Evolutionary conservation across 1,140 invertebrate genomes (phyloP).

Genomic region (Platorchestia sp.): DNA sequence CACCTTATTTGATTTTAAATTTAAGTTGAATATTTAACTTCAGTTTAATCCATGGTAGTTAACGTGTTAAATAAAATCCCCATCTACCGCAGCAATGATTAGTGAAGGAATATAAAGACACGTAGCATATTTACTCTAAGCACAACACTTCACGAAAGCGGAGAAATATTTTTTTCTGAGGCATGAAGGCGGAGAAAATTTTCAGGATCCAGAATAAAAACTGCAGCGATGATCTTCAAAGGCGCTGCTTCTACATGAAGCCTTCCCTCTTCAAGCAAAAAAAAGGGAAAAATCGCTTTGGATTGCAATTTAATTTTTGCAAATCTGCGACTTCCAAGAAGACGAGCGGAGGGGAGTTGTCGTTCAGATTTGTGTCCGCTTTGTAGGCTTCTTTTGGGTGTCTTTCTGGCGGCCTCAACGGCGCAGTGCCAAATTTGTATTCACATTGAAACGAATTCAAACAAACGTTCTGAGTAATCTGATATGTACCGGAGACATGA

Average conservation of each 20-base stretch:
- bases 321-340: not conserved
- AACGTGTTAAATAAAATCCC: too few species aligned
- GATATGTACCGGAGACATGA: too few species aligned
- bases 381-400: not conserved
- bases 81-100: too few species aligned
- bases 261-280: not conserved
- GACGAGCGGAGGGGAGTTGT: not conserved
- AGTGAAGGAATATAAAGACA: too few species aligned
- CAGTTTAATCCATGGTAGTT: too few species aligned
- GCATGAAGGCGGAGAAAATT: not conserved
- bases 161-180: too few species aligned
- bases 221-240: not conserved
- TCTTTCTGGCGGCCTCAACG: not conserved
- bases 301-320: slow-evolving; percentile 2
- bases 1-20: too few species aligned
- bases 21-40: too few species aligned
- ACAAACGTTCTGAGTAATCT: too few species aligned
- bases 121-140: too few species aligned
- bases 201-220: not conserved
- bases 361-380: not conserved
- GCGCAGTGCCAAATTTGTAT: not conserved
- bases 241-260: not conserved
- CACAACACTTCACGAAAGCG: too few species aligned
- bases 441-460: too few species aligned
- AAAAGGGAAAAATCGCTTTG: not conserved